These are phyloP conservation scores for Rostratula benghalensis DNA, from an alignment of 2,113 vertebrate genomes.

Conservation along the genomic window DNA sequence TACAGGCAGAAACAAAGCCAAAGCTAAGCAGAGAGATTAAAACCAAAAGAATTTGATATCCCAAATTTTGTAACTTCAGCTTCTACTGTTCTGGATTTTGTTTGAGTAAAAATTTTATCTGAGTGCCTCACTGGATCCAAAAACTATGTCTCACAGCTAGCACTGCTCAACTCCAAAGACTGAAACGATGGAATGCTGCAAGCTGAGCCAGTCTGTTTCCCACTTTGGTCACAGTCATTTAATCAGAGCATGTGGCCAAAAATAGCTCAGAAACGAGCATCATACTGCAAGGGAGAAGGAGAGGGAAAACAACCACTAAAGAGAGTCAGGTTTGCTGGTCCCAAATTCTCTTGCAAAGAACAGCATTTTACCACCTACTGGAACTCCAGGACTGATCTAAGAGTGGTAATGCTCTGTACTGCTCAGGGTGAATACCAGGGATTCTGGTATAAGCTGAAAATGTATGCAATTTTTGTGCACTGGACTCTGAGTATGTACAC, in stretches of 20 bases:
- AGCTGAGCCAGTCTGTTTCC: neutral
- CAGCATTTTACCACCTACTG: neutral
- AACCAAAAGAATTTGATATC: neutral
- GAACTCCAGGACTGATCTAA: neutral
- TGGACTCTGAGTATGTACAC: neutral
- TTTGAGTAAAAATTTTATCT: neutral
- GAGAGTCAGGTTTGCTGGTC: neutral
- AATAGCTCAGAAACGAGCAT: neutral
- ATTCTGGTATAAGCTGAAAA: neutral
- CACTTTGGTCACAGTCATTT: neutral
- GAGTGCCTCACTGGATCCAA: neutral
- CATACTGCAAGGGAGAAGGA: neutral
- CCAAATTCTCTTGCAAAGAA: neutral
- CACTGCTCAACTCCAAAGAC: neutral
- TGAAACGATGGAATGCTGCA: neutral
- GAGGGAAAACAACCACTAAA: neutral
- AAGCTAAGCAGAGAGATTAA: neutral
- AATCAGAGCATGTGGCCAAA: neutral
- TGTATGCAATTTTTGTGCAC: rapidly evolving
- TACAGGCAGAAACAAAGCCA: neutral
- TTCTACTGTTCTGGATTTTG: neutral
- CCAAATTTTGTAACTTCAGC: neutral
- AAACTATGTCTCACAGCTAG: neutral
- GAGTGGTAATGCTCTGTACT: neutral
- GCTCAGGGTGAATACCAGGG: neutral